A percentile compares a stretch with the other conserved stretches of the same genome.
Evolutionary conservation across 2,113 vertebrate genomes (phyloP).

Genomic region (Ptychochromis oligacanthus): DNA sequence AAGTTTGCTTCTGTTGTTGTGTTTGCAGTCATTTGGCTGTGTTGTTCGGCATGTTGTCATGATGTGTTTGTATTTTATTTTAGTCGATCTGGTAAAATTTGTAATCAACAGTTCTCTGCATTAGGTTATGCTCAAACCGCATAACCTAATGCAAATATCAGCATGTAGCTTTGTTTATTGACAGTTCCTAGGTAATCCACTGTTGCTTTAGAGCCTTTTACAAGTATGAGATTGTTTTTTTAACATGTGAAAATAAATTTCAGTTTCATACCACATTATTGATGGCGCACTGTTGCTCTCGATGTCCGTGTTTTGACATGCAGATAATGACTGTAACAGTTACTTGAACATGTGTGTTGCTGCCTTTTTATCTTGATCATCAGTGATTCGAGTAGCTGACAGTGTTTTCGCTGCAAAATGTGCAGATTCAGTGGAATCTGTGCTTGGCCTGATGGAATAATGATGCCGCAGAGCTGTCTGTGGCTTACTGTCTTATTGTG

Average conservation of each 20-base stretch:
- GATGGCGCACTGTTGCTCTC: neutral
- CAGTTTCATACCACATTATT: neutral
- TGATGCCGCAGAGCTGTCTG: neutral
- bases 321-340: neutral
- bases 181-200: neutral
- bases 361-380: neutral
- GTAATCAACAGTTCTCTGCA: too few species aligned
- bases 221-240: accelerated
- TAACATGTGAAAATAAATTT: neutral
- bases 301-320: neutral
- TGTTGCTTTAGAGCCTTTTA: neutral
- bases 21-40: too few species aligned
- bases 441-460: neutral
- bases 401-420: neutral
- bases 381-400: neutral
- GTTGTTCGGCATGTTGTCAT: too few species aligned
- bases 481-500: neutral
- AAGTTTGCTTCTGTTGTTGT: too few species aligned
- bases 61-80: too few species aligned
- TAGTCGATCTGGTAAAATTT: too few species aligned
- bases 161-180: neutral
- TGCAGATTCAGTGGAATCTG: neutral
- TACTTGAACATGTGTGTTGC: neutral
- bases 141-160: neutral
- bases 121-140: too few species aligned